phyloP scores from a whole-genome alignment of 2,888 invertebrate species.

The Drosophila flavopinicola region DNA sequence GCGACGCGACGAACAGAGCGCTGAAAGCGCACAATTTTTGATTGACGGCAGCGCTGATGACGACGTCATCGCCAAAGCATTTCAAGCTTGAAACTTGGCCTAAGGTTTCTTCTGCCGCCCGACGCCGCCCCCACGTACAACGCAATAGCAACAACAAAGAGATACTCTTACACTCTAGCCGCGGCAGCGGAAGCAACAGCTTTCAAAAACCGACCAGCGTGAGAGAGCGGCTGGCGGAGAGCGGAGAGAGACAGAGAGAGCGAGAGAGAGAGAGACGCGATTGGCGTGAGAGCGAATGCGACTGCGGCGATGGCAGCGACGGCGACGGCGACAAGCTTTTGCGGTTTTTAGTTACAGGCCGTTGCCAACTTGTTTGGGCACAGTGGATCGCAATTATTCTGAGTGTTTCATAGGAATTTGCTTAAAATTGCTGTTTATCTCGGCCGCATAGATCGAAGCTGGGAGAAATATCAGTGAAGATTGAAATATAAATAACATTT shows the following conservation, averaged over 20 bases:
- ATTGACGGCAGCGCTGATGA: slow-evolving; percentile 60
- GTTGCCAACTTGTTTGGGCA: slow-evolving; percentile 58
- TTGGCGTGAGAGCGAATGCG: slow-evolving; percentile 38
- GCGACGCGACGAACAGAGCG: slow-evolving; percentile 38
- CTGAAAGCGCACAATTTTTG: slow-evolving; percentile 62
- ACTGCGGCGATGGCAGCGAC: slow-evolving; percentile 3
- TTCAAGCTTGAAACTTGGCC: slow-evolving; percentile 66
- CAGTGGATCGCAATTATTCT: slow-evolving; percentile 42
- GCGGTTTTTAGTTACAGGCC: slow-evolving; percentile 76
- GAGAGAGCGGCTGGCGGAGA: slow-evolving; percentile 10
- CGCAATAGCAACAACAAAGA: slow-evolving; percentile 43
- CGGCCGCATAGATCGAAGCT: not conserved
- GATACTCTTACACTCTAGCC: slow-evolving; percentile 66
- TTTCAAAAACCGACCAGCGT: slow-evolving; percentile 41
- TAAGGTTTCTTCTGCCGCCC: slow-evolving; percentile 54
- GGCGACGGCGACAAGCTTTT: slow-evolving; percentile 61
- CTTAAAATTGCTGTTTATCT: not conserved
- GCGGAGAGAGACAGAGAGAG: slow-evolving; percentile 9
- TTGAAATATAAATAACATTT: no score
- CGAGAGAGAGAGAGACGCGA: no score
- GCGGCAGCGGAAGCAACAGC: slow-evolving; percentile 76
- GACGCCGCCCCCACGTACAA: slow-evolving; percentile 62
- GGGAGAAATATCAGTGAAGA: not conserved
- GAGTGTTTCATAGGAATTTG: not conserved
- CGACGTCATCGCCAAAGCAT: slow-evolving; percentile 77